Evolutionary conservation across 2,888 invertebrate species (phyloP), one percentile per base, ranked within the genome.

Genomic region (Beris morrisii): DNA sequence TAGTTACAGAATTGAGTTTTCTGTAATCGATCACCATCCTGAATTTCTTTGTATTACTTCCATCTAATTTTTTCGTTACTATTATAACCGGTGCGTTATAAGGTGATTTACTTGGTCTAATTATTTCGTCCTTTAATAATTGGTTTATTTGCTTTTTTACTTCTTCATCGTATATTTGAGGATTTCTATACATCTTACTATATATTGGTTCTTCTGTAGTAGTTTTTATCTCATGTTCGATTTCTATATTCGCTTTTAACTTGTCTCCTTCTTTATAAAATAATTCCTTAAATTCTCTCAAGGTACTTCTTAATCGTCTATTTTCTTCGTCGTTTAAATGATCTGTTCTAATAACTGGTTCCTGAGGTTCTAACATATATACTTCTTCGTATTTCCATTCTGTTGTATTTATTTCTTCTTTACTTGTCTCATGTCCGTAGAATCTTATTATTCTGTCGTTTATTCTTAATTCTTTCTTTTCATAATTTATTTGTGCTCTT

Each of bases 161-260:
- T 13, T 59, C 59, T 31, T 59, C 15, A 31, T 59, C 59, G 30
- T 59, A 50, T n/a, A 48, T 59, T 28, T 48, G 31, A 31, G 48
- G 48, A 48, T 59, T 48, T 12, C 32, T 12, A 31, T 48, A 59
- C 32, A 59, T 59, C 15, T 59, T 48, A 15, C 48, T 48, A 50
- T 48, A 59, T 31, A 59, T 59, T 7, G 59, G 59, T 15, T 58
- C 46, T 13, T 58, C 58, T 12, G 58, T 58, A 12, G 22, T 58
- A 46, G 58, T 46, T 28, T 22, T 44, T 30, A 58, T 58, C 30
- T 45, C 46, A 46, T 58, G 58, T 58, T 46, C 30, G 11, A 58
- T 15, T 58, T 32, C 12, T 7, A 30, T 30, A 12, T 45, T 45
- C 30, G 58, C 46, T 15, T 22, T n/a, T 13, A 58, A 28, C n/a